These are phyloP conservation scores for Liodrosophila aerea DNA, from an alignment of 2,888 invertebrate species.

Conservation along the genomic window DNA sequence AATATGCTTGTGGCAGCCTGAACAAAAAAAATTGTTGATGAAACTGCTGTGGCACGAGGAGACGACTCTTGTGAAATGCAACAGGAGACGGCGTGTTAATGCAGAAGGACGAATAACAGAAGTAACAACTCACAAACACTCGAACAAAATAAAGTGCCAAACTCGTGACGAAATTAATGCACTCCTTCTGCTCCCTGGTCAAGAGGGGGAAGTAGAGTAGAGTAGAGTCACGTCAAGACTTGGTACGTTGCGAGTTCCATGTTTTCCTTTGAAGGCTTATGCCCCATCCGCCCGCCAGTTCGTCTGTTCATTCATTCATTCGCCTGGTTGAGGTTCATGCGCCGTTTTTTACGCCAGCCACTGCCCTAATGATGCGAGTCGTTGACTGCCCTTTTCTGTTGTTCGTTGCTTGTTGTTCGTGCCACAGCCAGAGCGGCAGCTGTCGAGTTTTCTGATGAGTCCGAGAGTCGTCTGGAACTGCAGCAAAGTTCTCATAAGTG, in stretches of 20 bases:
- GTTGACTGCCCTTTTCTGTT: constrained; percentile 26
- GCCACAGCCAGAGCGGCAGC: constrained; percentile 16
- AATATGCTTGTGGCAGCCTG: constrained; percentile 15
- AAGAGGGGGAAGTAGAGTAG: constrained; percentile 18
- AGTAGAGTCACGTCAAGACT: constrained; percentile 44
- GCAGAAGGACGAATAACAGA: constrained; percentile 41
- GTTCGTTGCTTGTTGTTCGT: neutral
- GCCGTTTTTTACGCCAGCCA: constrained; percentile 25
- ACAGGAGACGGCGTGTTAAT: constrained; percentile 62
- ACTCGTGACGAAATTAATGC: constrained; percentile 53
- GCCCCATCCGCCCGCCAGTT: constrained; percentile 26
- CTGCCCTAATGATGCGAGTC: constrained; percentile 43
- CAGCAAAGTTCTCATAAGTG: constrained; percentile 11
- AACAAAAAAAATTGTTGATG: constrained; percentile 44
- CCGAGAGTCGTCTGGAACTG: constrained; percentile 17
- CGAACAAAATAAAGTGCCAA: constrained; percentile 34
- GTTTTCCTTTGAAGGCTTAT: constrained; percentile 39
- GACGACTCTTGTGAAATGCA: constrained; percentile 51
- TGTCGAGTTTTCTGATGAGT: constrained; percentile 20
- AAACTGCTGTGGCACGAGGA: constrained; percentile 33
- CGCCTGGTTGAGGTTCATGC: constrained; percentile 7
- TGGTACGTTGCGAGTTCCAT: constrained; percentile 45
- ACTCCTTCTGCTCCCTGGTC: constrained; percentile 27
- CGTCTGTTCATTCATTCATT: neutral
- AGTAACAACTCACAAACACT: constrained; percentile 26